These are phyloP conservation scores for Zophobas atratus DNA, from an alignment of 1,140 invertebrate species.

Conservation along the genomic window DNA sequence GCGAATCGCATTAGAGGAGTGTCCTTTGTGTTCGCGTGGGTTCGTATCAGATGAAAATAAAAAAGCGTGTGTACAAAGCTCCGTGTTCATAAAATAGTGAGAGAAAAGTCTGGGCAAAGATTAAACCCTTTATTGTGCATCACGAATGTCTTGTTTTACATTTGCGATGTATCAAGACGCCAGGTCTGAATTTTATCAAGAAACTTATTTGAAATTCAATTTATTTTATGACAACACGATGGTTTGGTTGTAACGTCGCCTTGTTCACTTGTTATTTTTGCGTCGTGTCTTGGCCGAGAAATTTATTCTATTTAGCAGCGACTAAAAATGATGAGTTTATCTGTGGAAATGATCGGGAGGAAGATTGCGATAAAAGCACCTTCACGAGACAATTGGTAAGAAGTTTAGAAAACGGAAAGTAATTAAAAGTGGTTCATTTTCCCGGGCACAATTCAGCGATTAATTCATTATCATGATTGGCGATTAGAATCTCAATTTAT, in stretches of 20 bases:
- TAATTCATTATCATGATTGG: slow-evolving; percentile 68
- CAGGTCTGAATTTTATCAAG: slow-evolving; percentile 56
- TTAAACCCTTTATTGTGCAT: slow-evolving; percentile 44
- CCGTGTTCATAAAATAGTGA: not conserved
- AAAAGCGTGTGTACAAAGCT: too few relatives aligned
- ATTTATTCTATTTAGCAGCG: slow-evolving; percentile 32
- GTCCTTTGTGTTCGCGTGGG: too few relatives aligned
- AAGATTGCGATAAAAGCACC: slow-evolving; percentile 3
- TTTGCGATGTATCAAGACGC: slow-evolving; percentile 43
- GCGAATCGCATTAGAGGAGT: too few relatives aligned
- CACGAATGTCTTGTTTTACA: slow-evolving; percentile 41
- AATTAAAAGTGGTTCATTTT: slow-evolving; percentile 66
- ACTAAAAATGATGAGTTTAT: slow-evolving; percentile 20
- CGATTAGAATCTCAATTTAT: slow-evolving; percentile 69
- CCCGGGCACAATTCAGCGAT: slow-evolving; percentile 61
- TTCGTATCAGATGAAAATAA: too few relatives aligned
- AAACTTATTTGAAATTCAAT: slow-evolving; percentile 58
- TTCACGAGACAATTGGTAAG: slow-evolving; percentile 44
- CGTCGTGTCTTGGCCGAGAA: slow-evolving; percentile 8
- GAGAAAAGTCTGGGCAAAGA: slow-evolving; percentile 24
- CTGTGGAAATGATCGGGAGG: slow-evolving; percentile 20
- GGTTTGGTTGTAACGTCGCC: slow-evolving; percentile 31
- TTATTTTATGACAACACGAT: slow-evolving; percentile 56
- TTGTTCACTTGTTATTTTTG: slow-evolving; percentile 39
- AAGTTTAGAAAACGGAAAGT: slow-evolving; percentile 62